Evolutionary conservation across 2,113 vertebrate species (phyloP).

Genomic region (Pelmatolapia mariae): DNA sequence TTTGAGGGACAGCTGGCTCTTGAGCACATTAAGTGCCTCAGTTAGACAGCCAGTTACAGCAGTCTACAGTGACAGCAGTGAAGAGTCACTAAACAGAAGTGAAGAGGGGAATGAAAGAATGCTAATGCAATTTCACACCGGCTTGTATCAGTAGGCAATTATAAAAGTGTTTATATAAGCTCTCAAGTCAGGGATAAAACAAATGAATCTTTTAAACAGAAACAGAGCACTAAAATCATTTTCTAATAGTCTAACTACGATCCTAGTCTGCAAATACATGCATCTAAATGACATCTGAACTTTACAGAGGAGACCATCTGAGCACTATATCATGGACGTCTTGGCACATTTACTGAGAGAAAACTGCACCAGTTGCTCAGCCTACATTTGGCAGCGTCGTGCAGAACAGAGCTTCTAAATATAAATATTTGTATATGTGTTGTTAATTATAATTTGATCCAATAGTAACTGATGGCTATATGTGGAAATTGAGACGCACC

Average conservation of each 20-base stretch:
- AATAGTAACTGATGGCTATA: background rate
- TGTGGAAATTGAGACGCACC: background rate
- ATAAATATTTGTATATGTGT: background rate
- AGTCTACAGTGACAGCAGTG: constrained; percentile 1
- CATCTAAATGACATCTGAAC: background rate
- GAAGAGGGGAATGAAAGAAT: background rate
- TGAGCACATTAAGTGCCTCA: constrained; percentile 53
- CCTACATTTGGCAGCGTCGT: background rate
- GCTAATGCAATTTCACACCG: constrained; percentile 42
- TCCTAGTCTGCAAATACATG: background rate
- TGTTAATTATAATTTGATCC: background rate
- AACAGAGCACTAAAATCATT: background rate
- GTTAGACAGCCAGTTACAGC: constrained; percentile 4
- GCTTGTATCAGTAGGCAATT: background rate
- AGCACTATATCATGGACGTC: background rate
- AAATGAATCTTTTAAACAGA: background rate
- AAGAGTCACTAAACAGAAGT: background rate
- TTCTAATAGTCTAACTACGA: background rate
- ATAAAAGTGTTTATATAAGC: constrained; percentile 19
- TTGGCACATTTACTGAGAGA: background rate
- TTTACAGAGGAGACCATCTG: background rate
- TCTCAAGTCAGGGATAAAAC: background rate
- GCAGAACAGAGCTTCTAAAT: background rate
- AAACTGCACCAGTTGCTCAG: background rate
- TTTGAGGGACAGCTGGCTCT: constrained; percentile 68